A percentile compares a stretch with the other conserved stretches of the same genome.
phyloP scores from a whole-genome alignment of 2,888 invertebrate species.

The Drosophila subsilvestris region DNA sequence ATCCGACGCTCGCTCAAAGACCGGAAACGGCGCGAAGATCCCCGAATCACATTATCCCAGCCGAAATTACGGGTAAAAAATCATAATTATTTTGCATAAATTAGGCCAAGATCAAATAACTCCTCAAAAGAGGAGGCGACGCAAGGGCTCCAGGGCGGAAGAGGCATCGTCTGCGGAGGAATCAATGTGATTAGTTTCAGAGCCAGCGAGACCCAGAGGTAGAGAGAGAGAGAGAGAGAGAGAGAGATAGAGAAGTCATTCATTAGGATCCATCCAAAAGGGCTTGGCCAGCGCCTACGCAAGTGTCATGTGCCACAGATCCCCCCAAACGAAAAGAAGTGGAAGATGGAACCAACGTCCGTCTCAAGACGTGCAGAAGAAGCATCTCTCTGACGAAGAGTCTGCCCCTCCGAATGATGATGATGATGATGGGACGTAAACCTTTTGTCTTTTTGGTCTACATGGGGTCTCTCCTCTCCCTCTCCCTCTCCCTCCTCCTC shows the following conservation, averaged over 20 bases:
- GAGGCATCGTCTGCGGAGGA: conserved; percentile 2
- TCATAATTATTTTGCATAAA: conserved; percentile 61
- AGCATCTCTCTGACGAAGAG: conserved; percentile 2
- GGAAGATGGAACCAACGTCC: not conserved
- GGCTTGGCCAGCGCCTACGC: conserved; percentile 63
- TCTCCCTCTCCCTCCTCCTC: too few species aligned
- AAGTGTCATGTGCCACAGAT: conserved; percentile 49
- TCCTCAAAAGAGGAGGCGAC: conserved; percentile 14
- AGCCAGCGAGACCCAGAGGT: conserved; percentile 7
- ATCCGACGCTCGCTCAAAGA: conserved; percentile 8
- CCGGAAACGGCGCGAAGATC: conserved; percentile 64
- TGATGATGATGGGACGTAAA: conserved; percentile 13
- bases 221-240: conserved; percentile 8
- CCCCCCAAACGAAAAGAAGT: conserved; percentile 13
- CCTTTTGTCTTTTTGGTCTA: conserved; percentile 41
- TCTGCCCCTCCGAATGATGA: conserved; percentile 7
- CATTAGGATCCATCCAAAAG: conserved; percentile 57
- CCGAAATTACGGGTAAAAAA: conserved; percentile 14
- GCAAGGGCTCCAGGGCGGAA: not conserved
- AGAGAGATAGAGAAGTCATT: conserved; percentile 53
- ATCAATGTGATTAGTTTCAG: conserved; percentile 64
- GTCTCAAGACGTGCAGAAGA: not conserved
- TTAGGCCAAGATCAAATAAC: conserved; percentile 50
- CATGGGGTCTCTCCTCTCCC: conserved; percentile 36
- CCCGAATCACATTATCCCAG: conserved; percentile 18